phyloP scores from a whole-genome alignment of 2,113 vertebrate species.

The Salvelinus sp. region DNA sequence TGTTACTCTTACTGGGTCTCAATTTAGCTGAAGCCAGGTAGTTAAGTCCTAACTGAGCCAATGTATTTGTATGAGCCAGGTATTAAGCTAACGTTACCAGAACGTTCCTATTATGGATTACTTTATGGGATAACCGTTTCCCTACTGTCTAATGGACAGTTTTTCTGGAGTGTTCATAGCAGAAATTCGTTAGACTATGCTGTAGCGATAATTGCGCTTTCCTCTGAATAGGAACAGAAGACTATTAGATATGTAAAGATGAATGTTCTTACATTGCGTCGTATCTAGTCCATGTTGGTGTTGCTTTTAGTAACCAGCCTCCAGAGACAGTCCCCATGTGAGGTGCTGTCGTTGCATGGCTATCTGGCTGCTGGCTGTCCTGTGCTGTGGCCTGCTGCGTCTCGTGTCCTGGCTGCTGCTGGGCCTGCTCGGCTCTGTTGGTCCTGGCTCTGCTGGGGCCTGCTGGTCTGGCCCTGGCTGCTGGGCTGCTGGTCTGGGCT shows the following conservation, averaged over 20 bases:
- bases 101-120: no score
- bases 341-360: constrained; percentile 45
- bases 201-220: no score
- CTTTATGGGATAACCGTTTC: no score
- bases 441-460: background rate
- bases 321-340: constrained; percentile 58
- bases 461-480: no score
- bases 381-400: constrained; percentile 29
- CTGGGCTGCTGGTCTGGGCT: constrained; percentile 24
- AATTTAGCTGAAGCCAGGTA: no score
- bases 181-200: no score
- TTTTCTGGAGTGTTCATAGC: no score
- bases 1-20: no score
- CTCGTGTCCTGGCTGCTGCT: background rate
- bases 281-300: background rate
- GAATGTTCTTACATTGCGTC: background rate
- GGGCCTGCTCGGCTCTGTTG: constrained; percentile 32
- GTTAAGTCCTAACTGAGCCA: no score
- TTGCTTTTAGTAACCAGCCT: constrained; percentile 65
- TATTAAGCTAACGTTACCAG: background rate
- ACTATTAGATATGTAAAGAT: background rate
- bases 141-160: no score
- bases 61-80: background rate
- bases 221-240: no score
- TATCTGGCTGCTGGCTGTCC: constrained; percentile 62